phyloP scores from a whole-genome alignment of 2,797 vertebrate genomes.

The Lindbergichthys nudifrons region DNA sequence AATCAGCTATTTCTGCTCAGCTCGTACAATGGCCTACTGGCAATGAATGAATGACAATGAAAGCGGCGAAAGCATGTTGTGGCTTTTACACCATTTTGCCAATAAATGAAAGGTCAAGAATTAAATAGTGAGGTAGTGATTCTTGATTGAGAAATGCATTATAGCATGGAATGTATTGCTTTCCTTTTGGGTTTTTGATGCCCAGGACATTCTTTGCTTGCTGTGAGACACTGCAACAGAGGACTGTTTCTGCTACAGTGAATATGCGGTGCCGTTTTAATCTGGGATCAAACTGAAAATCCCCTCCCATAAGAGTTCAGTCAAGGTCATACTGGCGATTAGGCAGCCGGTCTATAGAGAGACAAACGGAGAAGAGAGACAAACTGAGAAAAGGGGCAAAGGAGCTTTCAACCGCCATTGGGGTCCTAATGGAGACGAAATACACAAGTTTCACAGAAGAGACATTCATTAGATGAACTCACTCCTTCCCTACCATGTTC shows the following conservation, averaged over 20 bases:
- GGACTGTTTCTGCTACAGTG: constrained; percentile 70
- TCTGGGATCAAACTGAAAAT: constrained; percentile 89
- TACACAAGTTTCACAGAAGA: constrained; percentile 21
- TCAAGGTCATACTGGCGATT: constrained; percentile 85
- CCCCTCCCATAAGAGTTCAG: constrained; percentile 83
- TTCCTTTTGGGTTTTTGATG: constrained; percentile 47
- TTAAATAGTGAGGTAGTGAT: constrained; percentile 19
- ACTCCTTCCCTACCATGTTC: constrained; percentile 53
- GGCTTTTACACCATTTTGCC: background rate
- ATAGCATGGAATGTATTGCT: constrained; percentile 32
- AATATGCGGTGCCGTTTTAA: constrained; percentile 84
- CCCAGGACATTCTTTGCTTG: constrained; percentile 30
- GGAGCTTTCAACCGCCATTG: constrained; percentile 12
- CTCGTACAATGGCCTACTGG: constrained; percentile 26
- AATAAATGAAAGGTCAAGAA: constrained; percentile 47
- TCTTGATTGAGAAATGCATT: constrained; percentile 33
- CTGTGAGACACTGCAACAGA: constrained; percentile 66
- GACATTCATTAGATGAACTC: constrained; percentile 43
- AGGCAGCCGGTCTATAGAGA: constrained; percentile 79
- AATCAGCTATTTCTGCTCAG: constrained; percentile 37
- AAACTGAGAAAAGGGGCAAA: constrained; percentile 46
- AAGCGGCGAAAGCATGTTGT: background rate
- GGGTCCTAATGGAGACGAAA: constrained; percentile 10
- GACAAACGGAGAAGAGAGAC: constrained; percentile 66
- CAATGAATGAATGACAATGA: too few species aligned